Conservation (phyloP, 2,888 invertebrate genomes). For the Dynastes maya region DNA sequence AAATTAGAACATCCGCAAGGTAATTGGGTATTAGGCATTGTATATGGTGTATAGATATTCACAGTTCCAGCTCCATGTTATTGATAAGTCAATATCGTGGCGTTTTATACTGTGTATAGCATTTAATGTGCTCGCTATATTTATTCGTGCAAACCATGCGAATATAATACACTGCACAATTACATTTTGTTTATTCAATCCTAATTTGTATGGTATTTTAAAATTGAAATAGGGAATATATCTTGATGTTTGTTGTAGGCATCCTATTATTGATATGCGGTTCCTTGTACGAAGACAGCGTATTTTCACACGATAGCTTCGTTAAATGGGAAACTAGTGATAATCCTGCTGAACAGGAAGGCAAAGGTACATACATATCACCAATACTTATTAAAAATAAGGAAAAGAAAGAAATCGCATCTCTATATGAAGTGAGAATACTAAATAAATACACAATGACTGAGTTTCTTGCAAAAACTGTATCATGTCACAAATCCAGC, state of each 20-base stretch:
- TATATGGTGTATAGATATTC: conserved; percentile 2
- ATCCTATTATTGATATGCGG: conserved; percentile 84
- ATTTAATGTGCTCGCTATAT: conserved; percentile 50
- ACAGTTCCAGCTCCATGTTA: conserved; percentile 56
- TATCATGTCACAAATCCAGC: conserved; percentile 33
- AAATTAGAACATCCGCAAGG: conserved; percentile 86
- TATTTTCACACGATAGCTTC: conserved; percentile 87
- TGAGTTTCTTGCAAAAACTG: too few relatives aligned
- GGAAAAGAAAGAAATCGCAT: too few relatives aligned
- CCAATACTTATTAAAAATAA: not conserved
- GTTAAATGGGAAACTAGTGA: conserved; percentile 83
- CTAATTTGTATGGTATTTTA: not conserved
- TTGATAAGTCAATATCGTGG: conserved; percentile 49
- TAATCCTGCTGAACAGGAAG: conserved; percentile 81
- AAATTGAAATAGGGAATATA: too few relatives aligned
- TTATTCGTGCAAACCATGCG: conserved; percentile 27
- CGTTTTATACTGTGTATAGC: conserved; percentile 57
- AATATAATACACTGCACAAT: conserved; percentile 49
- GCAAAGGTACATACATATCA: conserved; percentile 77
- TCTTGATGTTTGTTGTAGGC: conserved; percentile 72
- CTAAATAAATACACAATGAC: too few relatives aligned
- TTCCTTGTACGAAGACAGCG: conserved; percentile 83
- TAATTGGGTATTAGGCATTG: conserved; percentile 57
- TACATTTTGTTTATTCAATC: conserved; percentile 25
- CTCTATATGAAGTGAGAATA: too few relatives aligned